Percentiles rank a stretch among this genome's conserved stretches.
Conservation (phyloP, 1,140 invertebrate genomes). For the Apis florea region DNA sequence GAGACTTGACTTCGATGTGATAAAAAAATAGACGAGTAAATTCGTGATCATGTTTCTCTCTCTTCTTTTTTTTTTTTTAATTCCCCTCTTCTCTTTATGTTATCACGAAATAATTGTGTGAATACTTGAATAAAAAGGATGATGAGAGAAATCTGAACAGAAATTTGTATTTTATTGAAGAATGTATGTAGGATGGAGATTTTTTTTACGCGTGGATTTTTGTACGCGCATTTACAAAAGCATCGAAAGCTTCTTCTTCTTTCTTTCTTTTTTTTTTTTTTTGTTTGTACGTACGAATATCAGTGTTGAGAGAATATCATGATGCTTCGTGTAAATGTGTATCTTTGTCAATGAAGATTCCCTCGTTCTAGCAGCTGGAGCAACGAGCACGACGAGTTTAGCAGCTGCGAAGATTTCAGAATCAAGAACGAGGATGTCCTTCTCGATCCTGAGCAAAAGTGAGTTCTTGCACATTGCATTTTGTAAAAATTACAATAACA, state of each 20-base stretch:
- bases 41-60: background rate
- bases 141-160: background rate
- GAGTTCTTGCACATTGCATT: slow-evolving; percentile 10
- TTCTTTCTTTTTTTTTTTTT: background rate
- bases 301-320: slow-evolving; percentile 1
- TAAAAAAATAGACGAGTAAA: background rate
- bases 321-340: slow-evolving; percentile 47
- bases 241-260: background rate
- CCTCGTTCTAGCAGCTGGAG: slow-evolving; percentile 49
- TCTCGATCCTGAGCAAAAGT: slow-evolving; percentile 48
- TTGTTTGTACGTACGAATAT: background rate
- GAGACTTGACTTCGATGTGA: background rate
- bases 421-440: slow-evolving; percentile 22
- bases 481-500: background rate
- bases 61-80: background rate
- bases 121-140: slow-evolving; percentile 22
- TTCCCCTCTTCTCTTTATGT: background rate
- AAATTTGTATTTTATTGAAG: slow-evolving; percentile 22
- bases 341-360: slow-evolving; percentile 47
- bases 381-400: slow-evolving; percentile 23
- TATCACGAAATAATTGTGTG: background rate
- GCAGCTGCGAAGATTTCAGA: slow-evolving; percentile 32
- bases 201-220: background rate
- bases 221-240: slow-evolving; percentile 10
- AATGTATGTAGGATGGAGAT: background rate